Evolutionary conservation across 2,888 invertebrate genomes (phyloP).

Genomic region (Anarsia innoxiella): DNA sequence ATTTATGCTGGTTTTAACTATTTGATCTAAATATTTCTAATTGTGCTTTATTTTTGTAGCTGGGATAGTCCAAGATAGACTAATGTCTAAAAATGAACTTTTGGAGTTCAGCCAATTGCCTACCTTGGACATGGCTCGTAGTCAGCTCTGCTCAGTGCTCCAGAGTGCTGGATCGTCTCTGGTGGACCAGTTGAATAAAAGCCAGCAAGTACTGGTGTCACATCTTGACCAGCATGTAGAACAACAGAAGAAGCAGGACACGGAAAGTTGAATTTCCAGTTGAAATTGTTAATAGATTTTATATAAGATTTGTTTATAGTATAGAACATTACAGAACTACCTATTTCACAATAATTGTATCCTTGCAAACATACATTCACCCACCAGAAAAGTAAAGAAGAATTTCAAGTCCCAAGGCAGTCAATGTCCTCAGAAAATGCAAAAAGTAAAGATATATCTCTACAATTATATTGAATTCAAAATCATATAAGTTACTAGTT

Average conservation of each 20-base stretch:
- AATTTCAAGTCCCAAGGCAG: no score
- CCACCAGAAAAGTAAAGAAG: no score
- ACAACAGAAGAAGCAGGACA: constrained; percentile 28
- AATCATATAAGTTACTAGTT: no score
- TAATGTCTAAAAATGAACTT: constrained; percentile 82
- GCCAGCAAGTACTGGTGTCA: constrained; percentile 80
- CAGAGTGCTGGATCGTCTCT: constrained; percentile 79
- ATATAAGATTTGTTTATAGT: no score
- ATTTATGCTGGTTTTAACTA: neutral
- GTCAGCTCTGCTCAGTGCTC: constrained; percentile 80
- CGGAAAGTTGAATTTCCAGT: neutral
- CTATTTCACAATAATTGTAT: no score
- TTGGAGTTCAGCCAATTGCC: constrained; percentile 79
- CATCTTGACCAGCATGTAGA: constrained; percentile 78
- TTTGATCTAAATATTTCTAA: neutral
- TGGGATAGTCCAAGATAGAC: constrained; percentile 81
- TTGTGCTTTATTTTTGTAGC: constrained; percentile 58
- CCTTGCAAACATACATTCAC: no score
- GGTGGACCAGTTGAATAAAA: constrained; percentile 79
- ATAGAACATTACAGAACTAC: no score
- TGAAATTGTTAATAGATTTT: no score
- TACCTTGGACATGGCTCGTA: constrained; percentile 78
- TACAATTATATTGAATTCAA: no score
- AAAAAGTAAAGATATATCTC: no score
- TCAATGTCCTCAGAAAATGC: no score